Conservation (phyloP, 2,113 vertebrate species). For the Pelvicachromis taeniatus region DNA sequence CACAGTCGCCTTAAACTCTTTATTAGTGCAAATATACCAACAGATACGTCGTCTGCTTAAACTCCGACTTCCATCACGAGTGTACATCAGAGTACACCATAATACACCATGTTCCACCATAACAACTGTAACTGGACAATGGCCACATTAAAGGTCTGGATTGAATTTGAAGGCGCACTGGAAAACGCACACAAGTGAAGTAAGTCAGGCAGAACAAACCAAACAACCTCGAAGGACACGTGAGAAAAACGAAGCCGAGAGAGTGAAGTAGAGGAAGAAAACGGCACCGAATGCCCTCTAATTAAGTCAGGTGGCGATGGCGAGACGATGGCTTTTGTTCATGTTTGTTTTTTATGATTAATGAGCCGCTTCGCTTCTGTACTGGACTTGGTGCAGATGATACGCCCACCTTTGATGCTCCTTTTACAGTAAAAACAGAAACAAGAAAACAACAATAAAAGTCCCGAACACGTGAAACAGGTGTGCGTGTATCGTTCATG, state of each 20-base stretch:
- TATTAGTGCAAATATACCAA: not conserved
- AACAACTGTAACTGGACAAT: not conserved
- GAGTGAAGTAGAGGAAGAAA: not conserved
- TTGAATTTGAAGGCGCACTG: not conserved
- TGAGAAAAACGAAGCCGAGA: not conserved
- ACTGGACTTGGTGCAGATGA: not conserved
- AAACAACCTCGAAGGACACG: slow-evolving; percentile 27
- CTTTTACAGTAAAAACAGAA: not conserved
- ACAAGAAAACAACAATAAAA: not conserved
- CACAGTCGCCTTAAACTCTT: not conserved
- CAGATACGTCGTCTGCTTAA: not conserved
- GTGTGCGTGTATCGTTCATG: accelerated
- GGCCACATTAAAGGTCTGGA: not conserved
- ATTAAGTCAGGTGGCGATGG: slow-evolving; percentile 12
- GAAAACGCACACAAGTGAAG: not conserved
- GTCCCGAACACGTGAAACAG: not conserved
- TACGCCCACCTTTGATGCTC: slow-evolving; percentile 7
- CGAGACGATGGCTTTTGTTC: not conserved
- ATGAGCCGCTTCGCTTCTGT: not conserved
- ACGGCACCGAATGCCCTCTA: not conserved
- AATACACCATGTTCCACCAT: too few relatives aligned
- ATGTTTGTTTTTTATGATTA: not conserved
- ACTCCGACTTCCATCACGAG: not conserved
- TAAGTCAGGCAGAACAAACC: slow-evolving; percentile 24
- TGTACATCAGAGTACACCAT: not conserved